phyloP scores from a whole-genome alignment of 2,797 vertebrate species.

The Vultur gryphus region DNA sequence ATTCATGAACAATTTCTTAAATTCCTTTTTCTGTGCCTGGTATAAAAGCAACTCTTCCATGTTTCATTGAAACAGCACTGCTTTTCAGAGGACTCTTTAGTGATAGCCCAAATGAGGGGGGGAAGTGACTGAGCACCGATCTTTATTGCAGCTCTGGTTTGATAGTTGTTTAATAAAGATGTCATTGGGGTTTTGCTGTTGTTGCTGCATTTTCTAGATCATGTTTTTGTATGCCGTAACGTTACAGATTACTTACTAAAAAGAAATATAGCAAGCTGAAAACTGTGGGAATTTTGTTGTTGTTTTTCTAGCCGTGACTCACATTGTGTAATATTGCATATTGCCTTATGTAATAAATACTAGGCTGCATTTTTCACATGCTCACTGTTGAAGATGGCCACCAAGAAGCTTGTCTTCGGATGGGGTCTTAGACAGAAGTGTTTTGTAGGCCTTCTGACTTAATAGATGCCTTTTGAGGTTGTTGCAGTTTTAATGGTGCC shows the following conservation, averaged over 20 bases:
- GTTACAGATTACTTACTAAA: background rate
- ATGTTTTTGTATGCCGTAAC: background rate
- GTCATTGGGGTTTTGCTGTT: background rate
- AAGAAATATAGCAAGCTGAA: background rate
- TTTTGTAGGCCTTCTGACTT: background rate
- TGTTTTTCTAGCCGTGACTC: background rate
- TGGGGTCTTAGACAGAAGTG: background rate
- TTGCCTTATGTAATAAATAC: background rate
- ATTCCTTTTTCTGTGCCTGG: background rate
- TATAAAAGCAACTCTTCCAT: background rate
- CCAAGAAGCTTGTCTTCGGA: fast-evolving
- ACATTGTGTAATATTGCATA: background rate
- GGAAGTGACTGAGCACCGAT: background rate
- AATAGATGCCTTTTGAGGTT: background rate
- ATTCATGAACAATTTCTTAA: background rate
- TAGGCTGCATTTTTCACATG: background rate
- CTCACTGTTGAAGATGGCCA: background rate
- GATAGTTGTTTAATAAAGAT: background rate
- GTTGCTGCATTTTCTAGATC: background rate
- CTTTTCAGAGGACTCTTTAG: background rate
- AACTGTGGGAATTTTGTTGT: background rate
- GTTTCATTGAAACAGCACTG: background rate
- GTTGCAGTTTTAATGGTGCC: background rate
- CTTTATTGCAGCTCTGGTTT: background rate
- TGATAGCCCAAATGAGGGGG: background rate